Evolutionary conservation across 2,797 vertebrate genomes (phyloP), one percentile per base, ranked within the genome.

Genomic region (Ciconia nigra): DNA sequence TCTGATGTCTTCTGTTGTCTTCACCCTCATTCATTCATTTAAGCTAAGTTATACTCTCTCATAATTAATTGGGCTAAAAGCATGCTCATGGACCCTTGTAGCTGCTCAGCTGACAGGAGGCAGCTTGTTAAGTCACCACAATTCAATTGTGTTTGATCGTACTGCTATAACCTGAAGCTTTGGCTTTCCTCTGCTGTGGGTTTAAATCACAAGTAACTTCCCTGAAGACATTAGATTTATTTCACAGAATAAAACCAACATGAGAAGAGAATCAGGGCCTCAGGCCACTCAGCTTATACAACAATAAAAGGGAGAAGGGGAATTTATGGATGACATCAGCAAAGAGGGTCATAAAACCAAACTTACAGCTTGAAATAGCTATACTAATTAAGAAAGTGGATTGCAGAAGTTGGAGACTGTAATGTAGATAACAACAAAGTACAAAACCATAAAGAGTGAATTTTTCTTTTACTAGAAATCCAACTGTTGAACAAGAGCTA

Each of bases 61-160:
- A 4, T 83, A 89, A 95, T 94, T 88, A 96, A 93, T 67, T 91
- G 91, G 61, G 62, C 61, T 65, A 78, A 78, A 91, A 95, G 39
- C 81, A 79, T 59, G 42, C 39, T 92, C 70, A 61, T 5, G 4
- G 66, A 62, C 58, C 65, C 74, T 73, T 51, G 59, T 61, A 89
- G 70, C 70, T 92, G 77, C 78, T 92, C 77, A 87, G 73, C 81
- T 94, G 96, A 93, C 86, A 90, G 44, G 46, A 95, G 73, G 25
- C 35, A 73, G 58, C 90, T 96, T 95, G 92, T 93, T 95, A 84
- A 92, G 83, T 90, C 77, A 37, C 86, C 47, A 42, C 73, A 94
- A 93, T 94, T 95, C 93, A 89, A 76, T 95, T 95, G 81, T 87
- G 46, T 93, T 95, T 95, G 93, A 96, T 87, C 14, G 8, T 41